Evolutionary conservation across 2,888 invertebrate genomes (phyloP).

Genomic region (Tetragnatha montana): DNA sequence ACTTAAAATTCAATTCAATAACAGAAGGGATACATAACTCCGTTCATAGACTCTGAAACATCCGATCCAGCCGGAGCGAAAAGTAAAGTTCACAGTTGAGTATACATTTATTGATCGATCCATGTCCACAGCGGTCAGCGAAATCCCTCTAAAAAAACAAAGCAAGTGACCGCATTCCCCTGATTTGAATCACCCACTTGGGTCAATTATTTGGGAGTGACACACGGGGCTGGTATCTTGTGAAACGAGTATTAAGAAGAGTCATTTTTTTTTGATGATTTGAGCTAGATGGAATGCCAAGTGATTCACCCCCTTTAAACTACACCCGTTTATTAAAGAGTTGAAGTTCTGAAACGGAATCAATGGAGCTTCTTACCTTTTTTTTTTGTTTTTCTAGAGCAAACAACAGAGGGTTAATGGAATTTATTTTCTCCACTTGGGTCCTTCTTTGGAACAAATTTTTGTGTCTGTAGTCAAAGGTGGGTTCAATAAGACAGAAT

Average conservation of each 20-base stretch:
- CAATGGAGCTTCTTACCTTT: not conserved
- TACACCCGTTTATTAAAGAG: constrained; percentile 3
- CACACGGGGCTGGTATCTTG: not conserved
- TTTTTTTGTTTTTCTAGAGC: not conserved
- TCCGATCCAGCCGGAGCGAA: no score
- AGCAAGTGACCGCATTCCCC: not conserved
- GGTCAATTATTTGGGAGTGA: not conserved
- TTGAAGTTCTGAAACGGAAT: not conserved
- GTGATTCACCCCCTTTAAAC: not conserved
- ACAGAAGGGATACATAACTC: no score
- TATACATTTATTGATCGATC: no score
- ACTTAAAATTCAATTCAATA: no score
- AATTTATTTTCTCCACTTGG: no score
- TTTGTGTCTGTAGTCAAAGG: no score
- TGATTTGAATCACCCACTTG: not conserved
- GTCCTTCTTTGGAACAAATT: no score
- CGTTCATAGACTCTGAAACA: no score
- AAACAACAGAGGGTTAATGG: no score
- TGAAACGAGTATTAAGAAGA: not conserved
- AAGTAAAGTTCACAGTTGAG: no score
- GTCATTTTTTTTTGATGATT: not conserved
- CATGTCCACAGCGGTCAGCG: not conserved
- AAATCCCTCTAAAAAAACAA: not conserved
- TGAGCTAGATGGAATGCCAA: not conserved
- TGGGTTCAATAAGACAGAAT: no score